These are phyloP conservation scores for Caenorhabditis remanei DNA, from an alignment of 1,140 invertebrate species.

Conservation along the genomic window DNA sequence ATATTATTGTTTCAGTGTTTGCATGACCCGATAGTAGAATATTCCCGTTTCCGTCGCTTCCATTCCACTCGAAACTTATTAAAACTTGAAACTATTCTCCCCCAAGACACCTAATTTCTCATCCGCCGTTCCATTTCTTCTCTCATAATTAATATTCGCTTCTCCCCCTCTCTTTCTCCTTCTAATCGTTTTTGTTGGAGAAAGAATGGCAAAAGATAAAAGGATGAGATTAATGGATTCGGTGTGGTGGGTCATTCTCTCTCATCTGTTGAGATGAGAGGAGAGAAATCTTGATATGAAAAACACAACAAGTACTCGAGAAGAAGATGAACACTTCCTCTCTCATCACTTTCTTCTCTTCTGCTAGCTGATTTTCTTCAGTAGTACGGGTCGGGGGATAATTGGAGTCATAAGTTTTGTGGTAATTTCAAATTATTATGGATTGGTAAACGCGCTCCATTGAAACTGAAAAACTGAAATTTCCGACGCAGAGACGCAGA, in stretches of 20 bases:
- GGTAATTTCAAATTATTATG: too few species aligned
- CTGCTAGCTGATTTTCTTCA: too few species aligned
- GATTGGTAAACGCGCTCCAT: too few species aligned
- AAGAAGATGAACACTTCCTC: not conserved
- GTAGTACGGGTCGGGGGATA: too few species aligned
- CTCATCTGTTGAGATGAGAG: not conserved
- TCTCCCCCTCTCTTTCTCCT: not conserved
- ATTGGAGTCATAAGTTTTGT: too few species aligned
- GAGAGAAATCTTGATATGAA: not conserved
- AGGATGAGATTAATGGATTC: conserved; percentile 32
- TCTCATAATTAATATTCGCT: not conserved
- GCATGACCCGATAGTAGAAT: too few species aligned
- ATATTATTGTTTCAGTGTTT: too few species aligned
- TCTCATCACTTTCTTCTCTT: not conserved
- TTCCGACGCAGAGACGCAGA: too few species aligned
- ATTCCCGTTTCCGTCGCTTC: too few species aligned
- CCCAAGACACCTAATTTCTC: not conserved
- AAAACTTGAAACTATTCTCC: too few species aligned
- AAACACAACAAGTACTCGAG: not conserved
- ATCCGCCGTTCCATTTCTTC: not conserved
- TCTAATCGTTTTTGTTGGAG: conserved; percentile 11
- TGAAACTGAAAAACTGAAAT: too few species aligned
- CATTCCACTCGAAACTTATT: too few species aligned
- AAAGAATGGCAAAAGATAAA: conserved; percentile 22
- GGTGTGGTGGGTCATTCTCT: not conserved